Evolutionary conservation across 1,140 invertebrate genomes (phyloP), one percentile per base, ranked within the genome.

Genomic region (Lineus longissimus): DNA sequence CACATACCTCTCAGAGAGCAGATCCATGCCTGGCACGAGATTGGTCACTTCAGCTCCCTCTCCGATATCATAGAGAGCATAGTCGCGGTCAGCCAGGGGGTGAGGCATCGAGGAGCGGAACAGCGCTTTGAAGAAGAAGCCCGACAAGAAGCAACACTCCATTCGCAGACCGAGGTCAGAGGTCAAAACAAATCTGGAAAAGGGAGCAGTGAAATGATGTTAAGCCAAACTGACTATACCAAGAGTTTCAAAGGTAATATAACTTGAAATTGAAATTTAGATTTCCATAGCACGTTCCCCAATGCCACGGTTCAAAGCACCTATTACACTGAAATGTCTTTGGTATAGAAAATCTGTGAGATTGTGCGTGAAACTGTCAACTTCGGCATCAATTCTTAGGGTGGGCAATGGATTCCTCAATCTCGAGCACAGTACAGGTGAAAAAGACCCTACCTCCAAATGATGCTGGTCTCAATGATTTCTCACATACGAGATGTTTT

Each of bases 121-220:
- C 67, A 81, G 59, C 2, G 76, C 74, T 73, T 81, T 81, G 68
- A 81, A 80, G 51, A 79, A 71, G 61, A 77, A 78, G 11, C 76
- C 79, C 36, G 77, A 73, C 45, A 80, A 66, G 58, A 80, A 79
- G 55, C 79, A 80, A 65, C 76, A 76, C 13, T 79, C 77, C 59
- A 71, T 75, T 60, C 72, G 70, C 9, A 76, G 63, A 29, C 73
- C 76, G 51, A 78, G 70, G 59, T 81, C 76, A 55, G 70, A 72
- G 27, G 77, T 77, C 62, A 80, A 54, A 33, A 80, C 73, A 56
- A 78, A 81, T 64, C 77, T 77, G 65, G 13, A 59, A 65, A 45
- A 22, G 63, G 40, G 57, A 62, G 1, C 59, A 62, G 19, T n/a
- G n/a, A n/a, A n/a, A n/a, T n/a, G n/a, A n/a, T n/a, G n/a, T 7